These are phyloP conservation scores for Phyllostomus hastatus DNA, from an alignment of 2,113 vertebrate genomes.

Conservation along the genomic window DNA sequence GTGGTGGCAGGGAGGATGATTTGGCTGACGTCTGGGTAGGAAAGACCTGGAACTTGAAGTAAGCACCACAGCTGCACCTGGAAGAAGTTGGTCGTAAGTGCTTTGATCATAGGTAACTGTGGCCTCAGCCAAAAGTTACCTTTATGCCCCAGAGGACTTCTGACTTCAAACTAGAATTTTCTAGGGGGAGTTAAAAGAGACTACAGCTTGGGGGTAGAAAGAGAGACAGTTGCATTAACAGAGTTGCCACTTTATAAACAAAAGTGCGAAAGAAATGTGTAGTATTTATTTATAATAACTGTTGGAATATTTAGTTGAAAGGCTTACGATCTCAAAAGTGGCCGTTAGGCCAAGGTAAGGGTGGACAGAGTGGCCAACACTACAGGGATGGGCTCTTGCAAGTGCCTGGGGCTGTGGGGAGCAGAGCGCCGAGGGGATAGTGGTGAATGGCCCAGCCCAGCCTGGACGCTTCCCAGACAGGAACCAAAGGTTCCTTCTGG, in stretches of 20 bases:
- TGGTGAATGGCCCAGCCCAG: neutral
- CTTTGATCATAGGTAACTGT: neutral
- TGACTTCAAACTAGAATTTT: neutral
- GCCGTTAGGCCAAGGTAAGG: neutral
- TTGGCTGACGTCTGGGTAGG: neutral
- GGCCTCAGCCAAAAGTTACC: neutral
- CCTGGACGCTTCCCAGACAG: neutral
- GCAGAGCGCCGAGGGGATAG: fast-evolving
- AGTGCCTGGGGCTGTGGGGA: neutral
- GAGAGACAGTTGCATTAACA: neutral
- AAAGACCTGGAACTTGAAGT: neutral
- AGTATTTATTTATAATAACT: neutral
- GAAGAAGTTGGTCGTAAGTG: neutral
- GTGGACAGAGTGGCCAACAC: neutral
- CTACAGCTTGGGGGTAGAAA: neutral
- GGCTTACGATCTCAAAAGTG: neutral
- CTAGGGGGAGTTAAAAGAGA: neutral
- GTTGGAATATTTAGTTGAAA: neutral
- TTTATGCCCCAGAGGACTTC: neutral
- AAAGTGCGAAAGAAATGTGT: neutral
- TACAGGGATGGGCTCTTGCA: neutral
- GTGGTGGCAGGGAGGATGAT: too few species aligned
- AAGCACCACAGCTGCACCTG: neutral
- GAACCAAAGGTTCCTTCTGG: neutral
- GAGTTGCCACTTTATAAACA: neutral